These are phyloP conservation scores for Trichonephila clavipes DNA, from an alignment of 1,140 invertebrate genomes.

Conservation along the genomic window DNA sequence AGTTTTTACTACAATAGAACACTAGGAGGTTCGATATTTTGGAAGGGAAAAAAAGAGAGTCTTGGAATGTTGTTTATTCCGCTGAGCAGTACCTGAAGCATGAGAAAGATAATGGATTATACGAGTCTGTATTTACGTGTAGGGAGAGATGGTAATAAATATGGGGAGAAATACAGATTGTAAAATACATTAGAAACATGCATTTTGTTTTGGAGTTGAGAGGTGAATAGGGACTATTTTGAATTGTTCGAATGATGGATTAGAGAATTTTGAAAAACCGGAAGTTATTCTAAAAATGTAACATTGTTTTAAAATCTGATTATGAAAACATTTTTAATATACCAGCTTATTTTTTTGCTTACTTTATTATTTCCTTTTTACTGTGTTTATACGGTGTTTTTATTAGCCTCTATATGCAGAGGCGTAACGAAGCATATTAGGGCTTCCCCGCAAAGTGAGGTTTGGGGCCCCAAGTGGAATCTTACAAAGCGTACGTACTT, in stretches of 20 bases:
- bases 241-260: neutral
- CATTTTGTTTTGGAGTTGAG: neutral
- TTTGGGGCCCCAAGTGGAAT: too few species aligned
- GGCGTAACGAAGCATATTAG: too few species aligned
- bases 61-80: neutral
- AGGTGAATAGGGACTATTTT: neutral
- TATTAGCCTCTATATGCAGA: too few species aligned
- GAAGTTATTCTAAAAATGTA: too few species aligned
- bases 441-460: too few species aligned
- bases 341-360: too few species aligned
- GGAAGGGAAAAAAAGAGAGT: neutral
- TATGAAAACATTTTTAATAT: too few species aligned
- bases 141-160: neutral
- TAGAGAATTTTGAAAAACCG: neutral
- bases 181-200: neutral
- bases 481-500: too few species aligned
- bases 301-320: too few species aligned
- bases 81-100: conserved; percentile 38
- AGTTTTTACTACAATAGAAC: conserved; percentile 53
- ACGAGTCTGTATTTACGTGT: neutral
- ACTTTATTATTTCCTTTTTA: too few species aligned
- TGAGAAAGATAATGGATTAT: conserved; percentile 62
- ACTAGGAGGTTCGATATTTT: conserved; percentile 31
- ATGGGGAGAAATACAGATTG: neutral
- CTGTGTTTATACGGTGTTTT: too few species aligned